Conservation (phyloP, 1,140 invertebrate genomes). For the Bicyclus anynana region DNA sequence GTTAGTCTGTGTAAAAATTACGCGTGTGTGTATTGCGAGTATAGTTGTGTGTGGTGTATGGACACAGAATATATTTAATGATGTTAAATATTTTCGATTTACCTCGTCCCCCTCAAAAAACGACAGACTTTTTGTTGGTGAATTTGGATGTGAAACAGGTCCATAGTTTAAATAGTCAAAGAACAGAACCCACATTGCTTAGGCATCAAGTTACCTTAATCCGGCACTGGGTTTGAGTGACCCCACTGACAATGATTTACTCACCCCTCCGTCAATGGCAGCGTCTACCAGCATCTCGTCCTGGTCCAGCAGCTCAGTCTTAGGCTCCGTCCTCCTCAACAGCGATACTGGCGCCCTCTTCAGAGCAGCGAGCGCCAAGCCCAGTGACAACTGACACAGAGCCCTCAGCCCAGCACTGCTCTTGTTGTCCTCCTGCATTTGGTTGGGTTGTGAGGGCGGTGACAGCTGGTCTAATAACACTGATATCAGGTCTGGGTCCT, state of each 20-base stretch:
- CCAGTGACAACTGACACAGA: slow-evolving; percentile 87
- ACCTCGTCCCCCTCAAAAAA: no score
- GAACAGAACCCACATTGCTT: no score
- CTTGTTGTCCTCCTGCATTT: slow-evolving; percentile 69
- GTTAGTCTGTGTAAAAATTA: no score
- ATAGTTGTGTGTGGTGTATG: no score
- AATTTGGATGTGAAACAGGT: no score
- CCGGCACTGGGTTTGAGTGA: no score
- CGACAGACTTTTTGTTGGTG: no score
- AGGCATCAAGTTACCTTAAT: no score
- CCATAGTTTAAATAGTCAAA: no score
- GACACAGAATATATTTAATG: no score
- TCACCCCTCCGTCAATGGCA: slow-evolving; percentile 85
- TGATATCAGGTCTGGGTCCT: slow-evolving; percentile 82
- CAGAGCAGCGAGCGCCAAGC: slow-evolving; percentile 88
- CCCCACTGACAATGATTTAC: not conserved
- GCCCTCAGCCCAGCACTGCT: slow-evolving; percentile 82
- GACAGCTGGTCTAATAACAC: slow-evolving; percentile 76
- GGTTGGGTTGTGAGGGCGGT: slow-evolving; percentile 59
- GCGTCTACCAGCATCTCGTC: slow-evolving; percentile 87
- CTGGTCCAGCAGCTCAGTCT: slow-evolving; percentile 79
- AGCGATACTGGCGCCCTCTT: slow-evolving; percentile 78
- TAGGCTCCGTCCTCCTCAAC: slow-evolving; percentile 37
- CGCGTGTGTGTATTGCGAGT: no score
- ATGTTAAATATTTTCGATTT: no score